Base-by-base conservation (phyloP, 2,113 vertebrate species). In the Mustelus asterias region DNA sequence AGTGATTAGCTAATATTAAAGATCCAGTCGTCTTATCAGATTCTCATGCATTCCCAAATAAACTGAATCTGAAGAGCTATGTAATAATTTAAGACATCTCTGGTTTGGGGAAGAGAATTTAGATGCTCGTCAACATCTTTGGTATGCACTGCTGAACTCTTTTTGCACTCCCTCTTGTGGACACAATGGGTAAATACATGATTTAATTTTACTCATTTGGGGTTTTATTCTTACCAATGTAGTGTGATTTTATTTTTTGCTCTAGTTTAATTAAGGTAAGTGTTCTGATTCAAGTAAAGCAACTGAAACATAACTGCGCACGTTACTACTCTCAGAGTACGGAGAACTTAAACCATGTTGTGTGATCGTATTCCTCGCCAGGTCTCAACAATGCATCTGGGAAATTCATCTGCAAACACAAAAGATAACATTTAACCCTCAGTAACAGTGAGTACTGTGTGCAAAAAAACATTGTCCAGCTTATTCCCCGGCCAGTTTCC, bases 311-410 rank as follows among this genome's bases (percentile, higher is more conserved):
- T 13, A 94, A 44, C 37, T 96, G n/a, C 44, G 26, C 63, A 76
- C 22, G n/a, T 90, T 85, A 85, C 44, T 37, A 7, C 96, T 96
- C 70, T 98, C 96, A 98, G 16, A 97, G 83, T 0, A 97, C 96
- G 41, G 48, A 97, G 96, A 99, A 99, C 72, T 97, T 97, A 44
- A 98, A 98, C 97, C 97, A 97, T 0, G 99, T 99, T 94, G 98
- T 98, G 33, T 99, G 98, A 54, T 96, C 96, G 95, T 99, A 99
- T 11, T 98, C 97, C 78, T 99, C 98, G 0, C 97, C 98, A 0
- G 98, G 98, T 70, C 26, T 97, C 89, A 99, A 98, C 26, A 99
- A 96, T 70, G 96, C 96, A 0, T 96, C 96, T n/a, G 99, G 98
- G 96, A 99, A 99, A 48, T 98, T 97, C 60, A 97, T 96, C 99